These are phyloP conservation scores for Lepisosteus osseus DNA, from an alignment of 2,113 vertebrate species.

Conservation along the genomic window DNA sequence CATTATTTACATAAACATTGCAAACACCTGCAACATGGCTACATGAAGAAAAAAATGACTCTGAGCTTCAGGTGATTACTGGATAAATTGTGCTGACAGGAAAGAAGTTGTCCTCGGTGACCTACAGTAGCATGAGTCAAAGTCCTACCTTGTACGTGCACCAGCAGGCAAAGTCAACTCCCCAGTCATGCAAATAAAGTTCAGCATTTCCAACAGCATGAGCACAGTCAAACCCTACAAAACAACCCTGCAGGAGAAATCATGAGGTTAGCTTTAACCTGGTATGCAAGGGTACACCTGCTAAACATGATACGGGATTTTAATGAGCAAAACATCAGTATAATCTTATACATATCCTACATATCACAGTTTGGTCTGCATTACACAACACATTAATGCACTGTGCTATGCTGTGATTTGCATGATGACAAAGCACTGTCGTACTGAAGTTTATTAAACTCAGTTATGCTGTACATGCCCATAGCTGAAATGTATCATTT, in stretches of 20 bases:
- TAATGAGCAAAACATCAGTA: neutral
- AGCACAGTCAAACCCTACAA: constrained; percentile 90
- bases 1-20: too few species aligned
- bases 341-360: too few species aligned
- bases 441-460: too few species aligned
- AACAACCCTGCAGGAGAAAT: constrained; percentile 75
- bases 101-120: too few species aligned
- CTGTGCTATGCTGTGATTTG: too few species aligned
- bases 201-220: constrained; percentile 86
- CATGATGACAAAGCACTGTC: too few species aligned
- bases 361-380: too few species aligned
- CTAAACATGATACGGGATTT: neutral
- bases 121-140: neutral
- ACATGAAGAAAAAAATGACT: neutral
- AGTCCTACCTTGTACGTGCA: constrained; percentile 89
- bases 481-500: too few species aligned
- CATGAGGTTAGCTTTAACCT: neutral
- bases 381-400: too few species aligned
- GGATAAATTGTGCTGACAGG: neutral
- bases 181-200: constrained; percentile 86
- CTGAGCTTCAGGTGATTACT: neutral
- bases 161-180: constrained; percentile 95
- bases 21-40: too few species aligned
- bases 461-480: too few species aligned
- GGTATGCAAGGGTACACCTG: too few species aligned